Evolutionary conservation across 2,113 vertebrate genomes (phyloP).

Genomic region (Carassius auratus): DNA sequence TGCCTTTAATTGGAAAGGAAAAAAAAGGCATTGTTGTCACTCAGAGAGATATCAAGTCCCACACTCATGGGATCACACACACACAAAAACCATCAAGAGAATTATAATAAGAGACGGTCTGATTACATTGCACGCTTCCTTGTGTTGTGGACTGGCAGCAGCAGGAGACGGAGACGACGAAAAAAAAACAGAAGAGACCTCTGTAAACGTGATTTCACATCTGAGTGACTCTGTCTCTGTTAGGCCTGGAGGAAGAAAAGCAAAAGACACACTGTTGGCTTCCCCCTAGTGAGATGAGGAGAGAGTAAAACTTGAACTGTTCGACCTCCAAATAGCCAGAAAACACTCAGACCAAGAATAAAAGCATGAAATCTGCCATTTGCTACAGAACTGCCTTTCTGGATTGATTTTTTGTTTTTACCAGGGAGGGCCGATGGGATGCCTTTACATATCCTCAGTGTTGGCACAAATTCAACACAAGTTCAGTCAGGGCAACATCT

Average conservation of each 20-base stretch:
- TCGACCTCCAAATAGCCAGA: constrained; percentile 59
- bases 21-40: constrained; percentile 44
- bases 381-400: constrained; percentile 24
- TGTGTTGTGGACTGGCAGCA: constrained; percentile 19
- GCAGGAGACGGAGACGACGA: constrained; percentile 1
- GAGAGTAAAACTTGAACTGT: constrained; percentile 48
- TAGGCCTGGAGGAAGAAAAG: constrained; percentile 62
- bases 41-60: constrained; percentile 21
- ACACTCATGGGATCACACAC: constrained; percentile 33
- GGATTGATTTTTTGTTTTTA: constrained; percentile 14
- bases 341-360: constrained; percentile 46
- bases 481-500: constrained; percentile 5
- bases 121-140: constrained; percentile 23
- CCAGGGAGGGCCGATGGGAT: not conserved
- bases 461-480: constrained; percentile 13
- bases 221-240: constrained; percentile 57
- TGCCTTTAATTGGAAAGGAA: constrained; percentile 38
- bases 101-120: constrained; percentile 36
- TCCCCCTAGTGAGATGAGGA: constrained; percentile 45
- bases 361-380: constrained; percentile 23
- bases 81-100: constrained; percentile 37
- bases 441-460: not conserved
- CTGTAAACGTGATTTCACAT: constrained; percentile 67
- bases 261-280: constrained; percentile 49
- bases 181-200: constrained; percentile 42